Evolutionary conservation across 2,888 invertebrate genomes (phyloP).

Genomic region (Dysmachus trigonus): DNA sequence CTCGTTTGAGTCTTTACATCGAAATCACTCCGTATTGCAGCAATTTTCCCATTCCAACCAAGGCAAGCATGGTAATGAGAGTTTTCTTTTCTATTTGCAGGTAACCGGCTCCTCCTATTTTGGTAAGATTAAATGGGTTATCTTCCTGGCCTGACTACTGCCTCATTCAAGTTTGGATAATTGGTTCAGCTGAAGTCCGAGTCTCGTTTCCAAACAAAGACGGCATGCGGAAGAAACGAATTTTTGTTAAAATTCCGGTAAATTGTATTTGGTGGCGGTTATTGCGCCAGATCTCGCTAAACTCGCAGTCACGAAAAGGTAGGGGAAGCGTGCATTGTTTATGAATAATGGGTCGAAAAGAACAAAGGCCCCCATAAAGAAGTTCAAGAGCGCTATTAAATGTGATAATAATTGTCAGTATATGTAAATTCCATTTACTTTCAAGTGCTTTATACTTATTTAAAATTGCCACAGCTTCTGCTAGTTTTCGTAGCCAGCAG

Average conservation of each 20-base stretch:
- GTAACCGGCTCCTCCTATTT: neutral
- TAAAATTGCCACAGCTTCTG: no score
- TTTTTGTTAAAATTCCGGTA: neutral
- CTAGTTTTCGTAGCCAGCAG: no score
- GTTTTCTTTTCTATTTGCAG: slow-evolving; percentile 12
- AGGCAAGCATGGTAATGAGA: slow-evolving; percentile 3
- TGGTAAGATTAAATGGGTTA: slow-evolving; percentile 9
- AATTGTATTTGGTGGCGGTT: neutral
- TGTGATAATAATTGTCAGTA: no score
- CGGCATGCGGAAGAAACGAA: neutral
- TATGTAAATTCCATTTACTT: no score
- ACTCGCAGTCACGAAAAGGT: neutral
- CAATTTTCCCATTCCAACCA: neutral
- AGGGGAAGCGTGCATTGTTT: neutral
- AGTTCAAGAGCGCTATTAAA: no score
- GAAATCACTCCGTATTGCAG: neutral
- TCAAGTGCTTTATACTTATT: no score
- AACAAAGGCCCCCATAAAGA: neutral
- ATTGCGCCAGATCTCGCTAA: neutral
- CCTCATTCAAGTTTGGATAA: neutral
- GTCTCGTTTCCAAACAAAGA: neutral
- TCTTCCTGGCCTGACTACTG: neutral
- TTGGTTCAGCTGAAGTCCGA: neutral
- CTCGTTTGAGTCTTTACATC: slow-evolving; percentile 3
- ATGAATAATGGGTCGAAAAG: neutral